Evolutionary conservation across 2,797 vertebrate species (phyloP).

Genomic region (Dallia pectoralis): DNA sequence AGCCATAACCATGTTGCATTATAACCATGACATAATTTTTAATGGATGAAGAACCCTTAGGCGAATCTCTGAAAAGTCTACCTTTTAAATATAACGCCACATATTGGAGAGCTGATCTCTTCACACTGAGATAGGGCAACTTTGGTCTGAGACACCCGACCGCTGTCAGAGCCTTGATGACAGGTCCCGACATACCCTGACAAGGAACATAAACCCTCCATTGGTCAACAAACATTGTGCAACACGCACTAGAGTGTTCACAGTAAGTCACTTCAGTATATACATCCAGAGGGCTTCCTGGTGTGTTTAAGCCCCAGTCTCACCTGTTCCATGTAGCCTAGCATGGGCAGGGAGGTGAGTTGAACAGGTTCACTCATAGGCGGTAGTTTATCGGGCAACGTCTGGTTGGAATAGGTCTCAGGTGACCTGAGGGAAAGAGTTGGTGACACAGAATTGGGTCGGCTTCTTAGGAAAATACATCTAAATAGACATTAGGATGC

Average conservation of each 20-base stretch:
- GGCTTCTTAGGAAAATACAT: background rate
- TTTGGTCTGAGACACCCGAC: constrained; percentile 93
- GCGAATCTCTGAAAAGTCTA: constrained; percentile 45
- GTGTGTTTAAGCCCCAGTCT: constrained; percentile 19
- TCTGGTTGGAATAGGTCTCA: constrained; percentile 84
- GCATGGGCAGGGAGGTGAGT: constrained; percentile 85
- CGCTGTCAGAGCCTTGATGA: constrained; percentile 92
- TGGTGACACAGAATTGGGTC: background rate
- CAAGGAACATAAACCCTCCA: constrained; percentile 23
- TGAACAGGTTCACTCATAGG: constrained; percentile 79
- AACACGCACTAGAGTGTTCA: background rate
- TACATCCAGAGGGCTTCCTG: background rate
- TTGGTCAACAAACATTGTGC: background rate
- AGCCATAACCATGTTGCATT: no score
- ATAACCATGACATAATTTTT: background rate
- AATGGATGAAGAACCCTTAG: background rate
- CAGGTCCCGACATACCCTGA: constrained; percentile 82
- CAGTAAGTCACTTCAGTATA: background rate
- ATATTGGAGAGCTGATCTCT: constrained; percentile 84
- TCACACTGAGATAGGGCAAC: constrained; percentile 85
- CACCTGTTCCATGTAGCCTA: constrained; percentile 96
- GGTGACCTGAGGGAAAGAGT: constrained; percentile 73
- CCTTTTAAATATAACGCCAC: constrained; percentile 93
- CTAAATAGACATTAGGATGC: background rate
- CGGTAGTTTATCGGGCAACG: constrained; percentile 86